Conservation (phyloP, 2,797 vertebrate species). For the Adrianichthys oophorus region DNA sequence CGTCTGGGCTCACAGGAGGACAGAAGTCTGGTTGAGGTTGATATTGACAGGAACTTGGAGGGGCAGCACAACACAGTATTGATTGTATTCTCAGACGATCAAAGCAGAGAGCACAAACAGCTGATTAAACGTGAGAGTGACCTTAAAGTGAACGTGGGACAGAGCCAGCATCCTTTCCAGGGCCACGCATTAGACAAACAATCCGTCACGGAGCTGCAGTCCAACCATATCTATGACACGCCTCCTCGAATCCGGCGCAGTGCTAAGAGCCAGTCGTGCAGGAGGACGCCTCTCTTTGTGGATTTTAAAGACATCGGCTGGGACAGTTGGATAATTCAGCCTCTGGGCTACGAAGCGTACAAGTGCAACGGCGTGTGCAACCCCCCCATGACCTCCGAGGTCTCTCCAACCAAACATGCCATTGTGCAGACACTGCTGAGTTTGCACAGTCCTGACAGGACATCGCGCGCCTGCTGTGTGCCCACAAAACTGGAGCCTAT, state of each 20-base stretch:
- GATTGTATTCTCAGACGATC: constrained; percentile 92
- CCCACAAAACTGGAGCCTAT: constrained; percentile 95
- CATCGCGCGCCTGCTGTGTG: constrained; percentile 89
- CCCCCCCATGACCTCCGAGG: constrained; percentile 86
- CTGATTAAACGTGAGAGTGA: constrained; percentile 82
- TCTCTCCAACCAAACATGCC: constrained; percentile 92
- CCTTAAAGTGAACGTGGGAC: constrained; percentile 55
- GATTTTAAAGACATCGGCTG: constrained; percentile 97
- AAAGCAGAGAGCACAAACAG: constrained; percentile 76
- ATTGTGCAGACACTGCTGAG: constrained; percentile 90
- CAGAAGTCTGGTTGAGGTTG: constrained; percentile 56
- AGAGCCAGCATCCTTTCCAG: constrained; percentile 49
- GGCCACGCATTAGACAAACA: constrained; percentile 62
- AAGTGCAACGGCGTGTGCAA: constrained; percentile 88
- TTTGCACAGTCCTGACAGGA: constrained; percentile 85
- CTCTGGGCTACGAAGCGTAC: constrained; percentile 88
- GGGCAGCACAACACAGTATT: constrained; percentile 85
- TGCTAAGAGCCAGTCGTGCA: constrained; percentile 87
- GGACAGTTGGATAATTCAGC: constrained; percentile 93
- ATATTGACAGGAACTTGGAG: constrained; percentile 79
- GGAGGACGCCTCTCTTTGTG: constrained; percentile 87
- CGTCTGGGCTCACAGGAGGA: constrained; percentile 50
- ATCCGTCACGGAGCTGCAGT: constrained; percentile 81
- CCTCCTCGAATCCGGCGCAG: constrained; percentile 87
- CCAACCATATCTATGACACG: constrained; percentile 86